These are phyloP conservation scores for Trissolcus brochymenae DNA, from an alignment of 2,888 invertebrate genomes.

Conservation along the genomic window DNA sequence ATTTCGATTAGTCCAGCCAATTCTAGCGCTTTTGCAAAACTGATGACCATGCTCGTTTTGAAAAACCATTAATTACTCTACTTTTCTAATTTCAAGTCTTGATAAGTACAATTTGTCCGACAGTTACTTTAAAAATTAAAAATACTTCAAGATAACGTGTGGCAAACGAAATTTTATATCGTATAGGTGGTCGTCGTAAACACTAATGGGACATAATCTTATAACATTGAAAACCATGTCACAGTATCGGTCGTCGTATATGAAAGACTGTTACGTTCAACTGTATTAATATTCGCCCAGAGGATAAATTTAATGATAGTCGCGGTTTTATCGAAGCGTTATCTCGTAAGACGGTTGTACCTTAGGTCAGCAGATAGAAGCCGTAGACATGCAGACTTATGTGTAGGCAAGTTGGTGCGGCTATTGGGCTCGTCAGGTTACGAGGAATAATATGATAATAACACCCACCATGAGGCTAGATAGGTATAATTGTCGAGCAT, in stretches of 20 bases:
- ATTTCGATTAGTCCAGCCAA: conserved; percentile 31
- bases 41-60: conserved; percentile 14
- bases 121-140: background rate
- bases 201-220: background rate
- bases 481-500: conserved; percentile 74
- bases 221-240: conserved; percentile 8
- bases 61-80: too few relatives aligned
- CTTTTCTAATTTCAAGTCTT: too few relatives aligned
- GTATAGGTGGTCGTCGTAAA: conserved; percentile 16
- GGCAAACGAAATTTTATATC: too few relatives aligned
- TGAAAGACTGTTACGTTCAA: conserved; percentile 1
- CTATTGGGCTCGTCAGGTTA: conserved; percentile 50
- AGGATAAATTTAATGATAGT: conserved; percentile 14
- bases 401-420: conserved; percentile 33
- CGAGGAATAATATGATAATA: conserved; percentile 72
- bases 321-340: conserved; percentile 22
- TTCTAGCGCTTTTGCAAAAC: too few relatives aligned
- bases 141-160: background rate
- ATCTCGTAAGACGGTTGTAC: conserved; percentile 34
- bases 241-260: background rate
- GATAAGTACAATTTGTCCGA: background rate
- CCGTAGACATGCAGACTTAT: conserved; percentile 39
- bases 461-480: conserved; percentile 70
- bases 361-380: conserved; percentile 44
- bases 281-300: conserved; percentile 17